Conservation (phyloP, 2,888 invertebrate species). For the Dynastes tityus region DNA sequence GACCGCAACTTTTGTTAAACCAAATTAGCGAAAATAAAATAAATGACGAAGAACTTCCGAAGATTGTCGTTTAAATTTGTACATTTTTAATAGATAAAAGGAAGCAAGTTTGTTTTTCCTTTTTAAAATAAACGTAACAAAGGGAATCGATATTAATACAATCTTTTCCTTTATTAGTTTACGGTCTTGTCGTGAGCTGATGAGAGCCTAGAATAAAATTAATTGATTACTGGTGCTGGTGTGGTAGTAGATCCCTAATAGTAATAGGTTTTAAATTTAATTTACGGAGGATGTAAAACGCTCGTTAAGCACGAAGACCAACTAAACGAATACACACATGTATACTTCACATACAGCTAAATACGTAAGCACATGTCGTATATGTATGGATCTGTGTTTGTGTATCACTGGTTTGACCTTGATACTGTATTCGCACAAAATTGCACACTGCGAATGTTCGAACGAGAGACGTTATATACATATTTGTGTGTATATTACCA, state of each 20-base stretch:
- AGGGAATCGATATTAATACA: background rate
- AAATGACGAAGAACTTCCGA: no score
- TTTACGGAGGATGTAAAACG: slow-evolving; percentile 24
- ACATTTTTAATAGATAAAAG: no score
- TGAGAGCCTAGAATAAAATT: background rate
- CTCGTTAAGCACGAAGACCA: slow-evolving; percentile 6
- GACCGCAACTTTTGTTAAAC: no score
- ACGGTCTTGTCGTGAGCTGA: background rate
- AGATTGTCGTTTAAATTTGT: no score
- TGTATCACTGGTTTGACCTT: slow-evolving; percentile 31
- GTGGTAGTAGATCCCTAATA: no score
- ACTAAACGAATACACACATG: slow-evolving; percentile 2
- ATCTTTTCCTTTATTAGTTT: background rate
- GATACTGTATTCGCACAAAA: slow-evolving; percentile 15
- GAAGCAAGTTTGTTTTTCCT: no score
- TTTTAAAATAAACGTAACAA: background rate
- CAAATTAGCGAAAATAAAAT: no score
- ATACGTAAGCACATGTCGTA: background rate
- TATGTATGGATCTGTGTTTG: background rate
- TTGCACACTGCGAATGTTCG: slow-evolving; percentile 2
- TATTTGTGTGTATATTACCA: slow-evolving; percentile 7
- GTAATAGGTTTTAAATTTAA: slow-evolving; percentile 37
- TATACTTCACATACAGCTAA: background rate
- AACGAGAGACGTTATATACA: background rate
- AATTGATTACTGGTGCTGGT: background rate